Evolutionary conservation across 2,888 invertebrate genomes (phyloP), one percentile per base, ranked within the genome.

Genomic region (Melinaea marsaeus): DNA sequence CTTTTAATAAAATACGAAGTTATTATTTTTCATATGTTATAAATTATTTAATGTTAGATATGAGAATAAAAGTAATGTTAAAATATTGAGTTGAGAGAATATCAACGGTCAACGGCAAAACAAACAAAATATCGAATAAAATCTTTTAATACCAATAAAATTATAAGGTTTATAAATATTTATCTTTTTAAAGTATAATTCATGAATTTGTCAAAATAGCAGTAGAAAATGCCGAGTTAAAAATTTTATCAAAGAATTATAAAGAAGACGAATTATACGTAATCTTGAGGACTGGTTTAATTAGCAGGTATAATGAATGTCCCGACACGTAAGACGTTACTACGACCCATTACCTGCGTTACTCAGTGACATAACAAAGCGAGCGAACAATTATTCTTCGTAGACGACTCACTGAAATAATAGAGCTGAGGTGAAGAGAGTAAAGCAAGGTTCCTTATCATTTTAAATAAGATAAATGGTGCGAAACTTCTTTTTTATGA

Each of bases 241-340:
- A 71, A 69, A 65, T 66, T 71, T 63, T 66, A 58, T 61, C 58
- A 58, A 69, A 72, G 66, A 72, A 72, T 69, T 71, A 69, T 68
- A 70, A 70, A 72, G 71, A 71, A 69, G 67, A 64, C 67, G 63
- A 68, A 72, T 73, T 72, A 69, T 70, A 69, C 64, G 69, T 71
- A 72, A 73, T 73, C 72, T 69, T 72, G 65, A 69, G 79, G 79
- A 77, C 78, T 76, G 81, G 83, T 87, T 85, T 88, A 88, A 88
- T 88, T 88, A 88, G 87, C 80, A 81, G 77, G 77, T 80, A 81
- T 88, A 88, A 88, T 88, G 84, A 88, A 88, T 88, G 87, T 87
- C 82, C 80, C 76, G 84, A n/a, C 88, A 88, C 88, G 88, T 88
- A 84, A 87, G 83, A 79, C 80, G 80, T 84, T 81, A 87, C 86